Conservation (phyloP, 2,113 vertebrate genomes). For the Halichoeres trimaculatus region DNA sequence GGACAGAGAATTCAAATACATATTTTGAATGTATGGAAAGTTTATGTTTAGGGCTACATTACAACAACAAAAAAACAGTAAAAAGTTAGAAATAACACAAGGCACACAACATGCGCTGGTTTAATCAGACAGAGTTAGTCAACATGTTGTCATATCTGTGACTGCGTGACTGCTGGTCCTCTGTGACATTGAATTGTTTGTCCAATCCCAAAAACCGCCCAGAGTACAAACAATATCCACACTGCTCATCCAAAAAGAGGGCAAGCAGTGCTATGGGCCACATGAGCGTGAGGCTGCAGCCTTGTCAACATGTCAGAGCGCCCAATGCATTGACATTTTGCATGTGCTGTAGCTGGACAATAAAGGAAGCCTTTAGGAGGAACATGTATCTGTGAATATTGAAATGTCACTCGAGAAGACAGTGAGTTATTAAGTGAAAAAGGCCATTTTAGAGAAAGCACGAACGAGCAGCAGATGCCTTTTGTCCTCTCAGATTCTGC, state of each 20-base stretch:
- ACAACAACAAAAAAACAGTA: too few species aligned
- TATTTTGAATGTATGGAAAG: not conserved
- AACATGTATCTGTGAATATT: slow-evolving; percentile 53
- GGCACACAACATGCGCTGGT: not conserved
- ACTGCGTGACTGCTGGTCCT: not conserved
- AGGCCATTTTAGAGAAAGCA: slow-evolving; percentile 34
- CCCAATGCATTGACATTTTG: slow-evolving; percentile 64
- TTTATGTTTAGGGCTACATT: not conserved
- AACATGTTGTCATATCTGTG: not conserved
- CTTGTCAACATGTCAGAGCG: slow-evolving; percentile 32
- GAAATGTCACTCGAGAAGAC: slow-evolving; percentile 68
- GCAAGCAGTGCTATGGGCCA: slow-evolving; percentile 19
- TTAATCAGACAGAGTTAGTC: not conserved
- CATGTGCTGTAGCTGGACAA: slow-evolving; percentile 9
- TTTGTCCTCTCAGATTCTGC: slow-evolving; percentile 76
- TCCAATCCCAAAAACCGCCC: not conserved
- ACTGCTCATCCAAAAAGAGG: slow-evolving; percentile 2
- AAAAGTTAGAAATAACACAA: not conserved
- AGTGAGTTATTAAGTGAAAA: slow-evolving; percentile 52
- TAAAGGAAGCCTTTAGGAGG: slow-evolving; percentile 38
- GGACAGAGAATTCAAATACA: too few species aligned
- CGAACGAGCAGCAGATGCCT: slow-evolving; percentile 61
- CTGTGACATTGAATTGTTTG: not conserved
- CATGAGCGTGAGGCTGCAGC: slow-evolving; percentile 1
- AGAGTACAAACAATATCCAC: not conserved